phyloP scores from a whole-genome alignment of 1,140 invertebrate genomes.

The Wasmannia auropunctata region DNA sequence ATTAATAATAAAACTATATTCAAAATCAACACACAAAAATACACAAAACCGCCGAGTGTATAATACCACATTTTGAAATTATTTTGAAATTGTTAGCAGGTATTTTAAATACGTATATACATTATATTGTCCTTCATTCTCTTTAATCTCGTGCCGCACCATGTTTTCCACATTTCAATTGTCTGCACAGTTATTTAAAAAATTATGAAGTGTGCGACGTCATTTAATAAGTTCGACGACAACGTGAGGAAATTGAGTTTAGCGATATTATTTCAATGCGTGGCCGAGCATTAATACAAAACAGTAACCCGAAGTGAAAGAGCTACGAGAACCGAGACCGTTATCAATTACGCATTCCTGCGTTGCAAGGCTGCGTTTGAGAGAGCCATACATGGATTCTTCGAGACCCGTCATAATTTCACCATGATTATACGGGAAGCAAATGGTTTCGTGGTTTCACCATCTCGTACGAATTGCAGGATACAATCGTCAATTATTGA shows the following conservation, averaged over 20 bases:
- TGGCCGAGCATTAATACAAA: constrained; percentile 46
- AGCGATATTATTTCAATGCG: constrained; percentile 37
- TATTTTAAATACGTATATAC: not conserved
- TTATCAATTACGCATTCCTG: constrained; percentile 64
- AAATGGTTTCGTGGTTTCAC: constrained; percentile 53
- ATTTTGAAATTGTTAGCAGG: not conserved
- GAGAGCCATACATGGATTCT: constrained; percentile 18
- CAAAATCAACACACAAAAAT: not conserved
- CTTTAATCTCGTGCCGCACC: not conserved
- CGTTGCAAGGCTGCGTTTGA: constrained; percentile 38
- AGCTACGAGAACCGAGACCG: constrained; percentile 56
- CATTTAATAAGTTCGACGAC: not conserved
- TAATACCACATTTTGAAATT: not conserved
- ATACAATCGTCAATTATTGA: constrained; percentile 48
- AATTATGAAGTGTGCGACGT: not conserved
- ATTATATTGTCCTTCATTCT: not conserved
- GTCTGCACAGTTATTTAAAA: not conserved
- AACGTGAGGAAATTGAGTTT: constrained; percentile 9
- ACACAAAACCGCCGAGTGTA: not conserved
- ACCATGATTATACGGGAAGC: constrained; percentile 40
- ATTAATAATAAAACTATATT: constrained; percentile 2
- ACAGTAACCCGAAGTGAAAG: constrained; percentile 57
- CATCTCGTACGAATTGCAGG: constrained; percentile 28
- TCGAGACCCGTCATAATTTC: constrained; percentile 24
- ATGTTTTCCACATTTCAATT: not conserved